phyloP scores from a whole-genome alignment of 1,140 invertebrate species.

The Drosophila busckii region DNA sequence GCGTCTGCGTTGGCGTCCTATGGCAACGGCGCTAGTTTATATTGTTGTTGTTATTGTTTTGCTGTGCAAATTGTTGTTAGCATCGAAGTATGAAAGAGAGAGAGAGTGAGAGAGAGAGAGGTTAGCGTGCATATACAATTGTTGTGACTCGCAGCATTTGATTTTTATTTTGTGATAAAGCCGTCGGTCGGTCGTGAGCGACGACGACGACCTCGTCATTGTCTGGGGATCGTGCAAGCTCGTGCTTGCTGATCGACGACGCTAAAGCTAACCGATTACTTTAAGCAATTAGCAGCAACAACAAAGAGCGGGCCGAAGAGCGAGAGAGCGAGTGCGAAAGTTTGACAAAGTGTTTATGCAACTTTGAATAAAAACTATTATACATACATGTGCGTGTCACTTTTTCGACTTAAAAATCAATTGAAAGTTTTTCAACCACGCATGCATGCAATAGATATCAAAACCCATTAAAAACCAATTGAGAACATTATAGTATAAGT shows the following conservation, averaged over 20 bases:
- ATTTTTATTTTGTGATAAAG: slow-evolving; percentile 22
- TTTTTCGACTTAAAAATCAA: slow-evolving; percentile 68
- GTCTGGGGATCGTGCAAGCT: slow-evolving; percentile 1
- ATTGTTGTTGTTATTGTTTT: slow-evolving; percentile 8
- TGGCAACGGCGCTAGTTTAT: slow-evolving; percentile 4
- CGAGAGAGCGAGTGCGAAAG: too few relatives aligned
- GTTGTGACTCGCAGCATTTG: slow-evolving; percentile 9
- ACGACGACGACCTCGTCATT: slow-evolving; percentile 24
- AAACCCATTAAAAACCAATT: slow-evolving; percentile 65
- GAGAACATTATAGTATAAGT: too few relatives aligned
- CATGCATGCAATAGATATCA: slow-evolving; percentile 6
- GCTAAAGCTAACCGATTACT: slow-evolving; percentile 5
- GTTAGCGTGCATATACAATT: neutral
- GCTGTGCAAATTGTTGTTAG: slow-evolving; percentile 21
- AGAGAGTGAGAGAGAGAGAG: neutral
- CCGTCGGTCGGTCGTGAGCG: slow-evolving; percentile 1
- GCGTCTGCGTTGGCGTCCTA: slow-evolving; percentile 22
- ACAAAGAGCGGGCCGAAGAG: neutral
- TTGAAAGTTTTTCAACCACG: slow-evolving; percentile 56
- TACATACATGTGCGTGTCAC: slow-evolving; percentile 41
- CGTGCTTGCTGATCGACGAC: slow-evolving; percentile 1
- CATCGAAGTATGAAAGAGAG: neutral
- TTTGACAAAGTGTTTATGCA: too few relatives aligned
- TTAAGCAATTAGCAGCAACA: slow-evolving; percentile 18
- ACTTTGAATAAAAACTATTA: slow-evolving; percentile 17